phyloP scores from a whole-genome alignment of 2,888 invertebrate genomes.

The Rhagium mordax region DNA sequence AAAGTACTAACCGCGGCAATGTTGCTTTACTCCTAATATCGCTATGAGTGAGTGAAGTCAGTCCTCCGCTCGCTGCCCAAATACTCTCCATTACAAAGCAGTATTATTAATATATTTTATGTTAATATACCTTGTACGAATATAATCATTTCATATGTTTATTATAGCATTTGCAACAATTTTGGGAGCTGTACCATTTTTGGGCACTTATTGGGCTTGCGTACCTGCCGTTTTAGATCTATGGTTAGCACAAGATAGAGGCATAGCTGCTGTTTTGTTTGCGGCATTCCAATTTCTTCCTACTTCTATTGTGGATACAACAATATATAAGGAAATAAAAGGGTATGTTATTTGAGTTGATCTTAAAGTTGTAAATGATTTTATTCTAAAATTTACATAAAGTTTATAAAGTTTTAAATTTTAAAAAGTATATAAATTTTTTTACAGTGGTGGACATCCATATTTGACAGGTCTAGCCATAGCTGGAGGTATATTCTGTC shows the following conservation, averaged over 20 bases:
- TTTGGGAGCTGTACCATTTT: constrained; percentile 95
- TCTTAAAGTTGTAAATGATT: too few species aligned
- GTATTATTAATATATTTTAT: too few species aligned
- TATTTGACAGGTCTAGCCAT: constrained; percentile 97
- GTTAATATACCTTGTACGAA: too few species aligned
- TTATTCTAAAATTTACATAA: neutral
- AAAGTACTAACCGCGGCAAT: too few species aligned
- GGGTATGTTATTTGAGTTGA: constrained; percentile 75
- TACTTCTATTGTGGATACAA: constrained; percentile 92
- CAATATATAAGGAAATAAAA: constrained; percentile 97
- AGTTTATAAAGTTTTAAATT: neutral
- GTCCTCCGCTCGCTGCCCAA: too few species aligned
- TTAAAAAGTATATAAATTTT: too few species aligned
- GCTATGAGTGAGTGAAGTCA: too few species aligned
- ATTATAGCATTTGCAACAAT: constrained; percentile 88
- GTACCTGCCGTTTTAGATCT: constrained; percentile 95
- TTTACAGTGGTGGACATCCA: constrained; percentile 83
- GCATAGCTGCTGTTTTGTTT: constrained; percentile 85
- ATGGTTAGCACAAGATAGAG: constrained; percentile 92
- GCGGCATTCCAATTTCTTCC: constrained; percentile 91
- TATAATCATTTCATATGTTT: too few species aligned
- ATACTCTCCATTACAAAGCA: too few species aligned
- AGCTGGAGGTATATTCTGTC: constrained; percentile 97
- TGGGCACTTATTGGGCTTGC: constrained; percentile 96
- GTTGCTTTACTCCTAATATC: too few species aligned